A percentile compares a stretch with the other conserved stretches of the same genome.
phyloP scores from a whole-genome alignment of 2,888 invertebrate species.

The Caenorhabditis uteleia region DNA sequence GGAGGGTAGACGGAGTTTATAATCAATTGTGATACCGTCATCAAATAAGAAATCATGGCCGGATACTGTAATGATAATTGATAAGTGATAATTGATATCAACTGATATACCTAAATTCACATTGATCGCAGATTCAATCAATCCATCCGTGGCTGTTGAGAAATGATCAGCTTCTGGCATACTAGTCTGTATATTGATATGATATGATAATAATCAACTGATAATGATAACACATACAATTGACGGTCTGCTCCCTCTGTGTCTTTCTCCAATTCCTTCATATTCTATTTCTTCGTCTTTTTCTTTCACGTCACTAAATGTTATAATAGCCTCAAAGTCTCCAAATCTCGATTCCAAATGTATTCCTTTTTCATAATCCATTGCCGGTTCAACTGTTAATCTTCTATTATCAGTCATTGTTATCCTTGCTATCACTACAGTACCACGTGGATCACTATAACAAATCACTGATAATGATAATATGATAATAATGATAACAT shows the following conservation, averaged over 20 bases:
- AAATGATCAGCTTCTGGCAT: constrained; percentile 24
- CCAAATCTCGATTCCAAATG: constrained; percentile 20
- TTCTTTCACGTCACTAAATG: constrained; percentile 5
- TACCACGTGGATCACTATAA: constrained; percentile 15
- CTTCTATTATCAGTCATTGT: constrained; percentile 8
- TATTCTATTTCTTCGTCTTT: background rate
- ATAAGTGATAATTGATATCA: too few relatives aligned
- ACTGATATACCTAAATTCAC: too few relatives aligned
- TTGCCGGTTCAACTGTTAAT: constrained; percentile 18
- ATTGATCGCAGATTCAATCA: constrained; percentile 13
- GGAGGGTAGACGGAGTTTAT: constrained; percentile 11
- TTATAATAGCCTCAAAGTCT: constrained; percentile 15
- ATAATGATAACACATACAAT: constrained; percentile 3
- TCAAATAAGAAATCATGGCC: constrained; percentile 15
- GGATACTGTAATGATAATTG: constrained; percentile 13
- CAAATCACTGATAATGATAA: background rate
- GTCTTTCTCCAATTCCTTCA: too few relatives aligned
- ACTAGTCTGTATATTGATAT: constrained; percentile 14
- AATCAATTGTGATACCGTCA: constrained; percentile 26
- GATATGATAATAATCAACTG: constrained; percentile 1
- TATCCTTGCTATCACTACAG: constrained; percentile 11
- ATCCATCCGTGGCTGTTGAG: constrained; percentile 17
- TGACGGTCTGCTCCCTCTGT: constrained; percentile 1
- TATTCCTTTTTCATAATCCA: constrained; percentile 11
- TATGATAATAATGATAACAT: too few relatives aligned